Evolutionary conservation across 2,797 vertebrate genomes (phyloP), one percentile per base, ranked within the genome.

Genomic region (Melanogrammus aeglefinus): DNA sequence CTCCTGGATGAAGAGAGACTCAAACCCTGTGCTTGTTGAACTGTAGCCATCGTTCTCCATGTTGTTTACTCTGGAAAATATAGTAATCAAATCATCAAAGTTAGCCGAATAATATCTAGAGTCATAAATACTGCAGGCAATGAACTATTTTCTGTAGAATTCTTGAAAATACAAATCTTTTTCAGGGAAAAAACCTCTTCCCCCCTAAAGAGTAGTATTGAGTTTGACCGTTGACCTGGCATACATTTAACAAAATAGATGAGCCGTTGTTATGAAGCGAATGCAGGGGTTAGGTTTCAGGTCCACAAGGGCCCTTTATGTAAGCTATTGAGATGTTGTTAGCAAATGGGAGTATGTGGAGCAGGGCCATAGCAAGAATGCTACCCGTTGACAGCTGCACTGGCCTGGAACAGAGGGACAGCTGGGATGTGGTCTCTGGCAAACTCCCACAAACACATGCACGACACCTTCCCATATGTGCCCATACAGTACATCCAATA

Each of bases 1-100:
- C 78, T 93, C 94, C 73, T 81, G 82, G 80, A 94, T 94, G 78
- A 93, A 88, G 74, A 94, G 92, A 24, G 89, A 81, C 24, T 86
- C 77, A 1, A 84, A 85, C 36, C 79, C 88, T 69, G 75, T 36
- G 0, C 83, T 79, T 24, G 83, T 81, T 71, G 81, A 21, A 21
- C 84, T 82, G 4, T 84, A 77, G 3, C 89, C 81, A 51, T 87
- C 38, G 35, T 91, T 88, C 9, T 92, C 90, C 92, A 92, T 94
- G 27, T 27, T 81, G 24, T 78, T 82, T 72, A 6, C 35, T 12
- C 7, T 75, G 77, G 21, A 57, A 72, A 72, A 72, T 29, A 72
- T 33, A n/a, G 18, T 71, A 33, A 18, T 33, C 29, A 18, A 35
- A 35, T 31, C 4, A 72, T 72, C 18, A 33, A 35, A 16, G 27